A percentile compares a stretch with the other conserved stretches of the same genome.
Evolutionary conservation across 2,888 invertebrate species (phyloP).

Genomic region (Neria commutata): DNA sequence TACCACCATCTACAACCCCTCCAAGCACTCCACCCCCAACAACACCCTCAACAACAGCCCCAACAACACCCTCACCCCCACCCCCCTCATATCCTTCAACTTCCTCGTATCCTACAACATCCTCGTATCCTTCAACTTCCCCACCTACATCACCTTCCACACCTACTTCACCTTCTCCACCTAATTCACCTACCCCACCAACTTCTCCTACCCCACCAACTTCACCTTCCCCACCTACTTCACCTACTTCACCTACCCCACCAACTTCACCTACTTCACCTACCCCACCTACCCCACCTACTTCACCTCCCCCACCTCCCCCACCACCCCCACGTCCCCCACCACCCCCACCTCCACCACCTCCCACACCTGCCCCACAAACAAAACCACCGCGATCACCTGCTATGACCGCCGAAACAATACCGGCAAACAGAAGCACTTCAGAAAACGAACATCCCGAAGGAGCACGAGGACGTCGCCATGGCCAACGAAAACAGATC

Average conservation of each 20-base stretch:
- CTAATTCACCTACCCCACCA: slow-evolving; percentile 2
- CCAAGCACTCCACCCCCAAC: slow-evolving; percentile 17
- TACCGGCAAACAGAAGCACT: not conserved
- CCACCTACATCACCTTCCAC: slow-evolving; percentile 41
- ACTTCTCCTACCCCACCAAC: slow-evolving; percentile 3
- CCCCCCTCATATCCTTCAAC: too few relatives aligned
- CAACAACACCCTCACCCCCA: too few relatives aligned
- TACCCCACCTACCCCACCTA: slow-evolving; percentile 5
- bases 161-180: slow-evolving; percentile 3
- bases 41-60: slow-evolving; percentile 8
- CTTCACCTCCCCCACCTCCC: slow-evolving; percentile 22
- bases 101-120: slow-evolving; percentile 33
- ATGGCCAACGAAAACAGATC: not conserved
- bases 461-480: slow-evolving; percentile 9
- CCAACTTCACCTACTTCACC: not conserved
- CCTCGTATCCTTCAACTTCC: slow-evolving; percentile 29
- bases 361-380: not conserved
- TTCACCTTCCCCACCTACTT: not conserved
- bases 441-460: not conserved
- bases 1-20: slow-evolving; percentile 8
- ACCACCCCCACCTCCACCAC: not conserved
- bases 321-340: slow-evolving; percentile 7
- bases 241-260: not conserved
- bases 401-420: not conserved
- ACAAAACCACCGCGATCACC: not conserved